These are phyloP conservation scores for Melanargia galathea DNA, from an alignment of 2,888 invertebrate species.

Conservation along the genomic window DNA sequence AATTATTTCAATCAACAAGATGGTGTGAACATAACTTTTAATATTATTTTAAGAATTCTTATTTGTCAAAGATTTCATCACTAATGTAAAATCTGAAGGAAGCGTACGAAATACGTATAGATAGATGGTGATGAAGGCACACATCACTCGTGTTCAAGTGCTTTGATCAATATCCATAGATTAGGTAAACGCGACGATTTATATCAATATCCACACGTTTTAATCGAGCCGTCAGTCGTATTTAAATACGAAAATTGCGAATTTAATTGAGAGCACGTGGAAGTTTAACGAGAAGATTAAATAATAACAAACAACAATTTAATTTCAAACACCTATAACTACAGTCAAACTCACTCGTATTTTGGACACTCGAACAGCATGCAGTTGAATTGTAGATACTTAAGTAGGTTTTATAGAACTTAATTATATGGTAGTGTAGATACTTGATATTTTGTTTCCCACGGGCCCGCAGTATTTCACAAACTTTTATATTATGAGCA, in stretches of 20 bases:
- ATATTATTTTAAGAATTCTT: background rate
- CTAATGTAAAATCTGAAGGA: too few species aligned
- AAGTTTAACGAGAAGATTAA: conserved; percentile 23
- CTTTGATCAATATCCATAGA: background rate
- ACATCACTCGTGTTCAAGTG: background rate
- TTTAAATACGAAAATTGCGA: conserved; percentile 17
- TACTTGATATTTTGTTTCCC: background rate
- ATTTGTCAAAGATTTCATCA: background rate
- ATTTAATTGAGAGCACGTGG: conserved; percentile 29
- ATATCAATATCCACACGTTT: background rate
- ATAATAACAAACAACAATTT: conserved; percentile 35
- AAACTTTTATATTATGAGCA: conserved; percentile 1
- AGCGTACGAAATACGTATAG: too few species aligned
- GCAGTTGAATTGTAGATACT: conserved; percentile 6
- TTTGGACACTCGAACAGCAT: conserved; percentile 21
- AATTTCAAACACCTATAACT: conserved; percentile 21
- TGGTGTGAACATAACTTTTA: background rate
- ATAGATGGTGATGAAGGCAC: background rate
- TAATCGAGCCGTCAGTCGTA: background rate
- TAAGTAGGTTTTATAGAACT: background rate
- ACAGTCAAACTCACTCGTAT: conserved; percentile 19
- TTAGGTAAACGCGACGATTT: too few species aligned
- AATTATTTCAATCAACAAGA: background rate
- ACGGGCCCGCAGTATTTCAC: background rate
- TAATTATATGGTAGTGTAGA: background rate